Evolutionary conservation across 1,140 invertebrate species (phyloP).

Genomic region (Drosophila varians): DNA sequence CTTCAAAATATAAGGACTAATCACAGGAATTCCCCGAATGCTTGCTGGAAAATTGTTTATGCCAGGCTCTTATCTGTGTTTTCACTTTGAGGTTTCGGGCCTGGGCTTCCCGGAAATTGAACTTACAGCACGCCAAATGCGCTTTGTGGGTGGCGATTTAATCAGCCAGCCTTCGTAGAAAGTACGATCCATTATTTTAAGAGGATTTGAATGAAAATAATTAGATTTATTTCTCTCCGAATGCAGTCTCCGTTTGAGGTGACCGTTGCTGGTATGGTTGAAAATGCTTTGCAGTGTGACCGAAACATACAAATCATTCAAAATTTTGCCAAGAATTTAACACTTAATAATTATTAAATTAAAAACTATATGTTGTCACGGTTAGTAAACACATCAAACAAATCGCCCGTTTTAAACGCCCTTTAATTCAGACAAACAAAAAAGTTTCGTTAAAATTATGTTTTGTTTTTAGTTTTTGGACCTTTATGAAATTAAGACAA

Average conservation of each 20-base stretch:
- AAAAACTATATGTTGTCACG: background rate
- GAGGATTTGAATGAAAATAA: constrained; percentile 12
- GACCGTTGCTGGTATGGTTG: background rate
- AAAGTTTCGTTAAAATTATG: too few relatives aligned
- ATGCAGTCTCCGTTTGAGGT: constrained; percentile 9
- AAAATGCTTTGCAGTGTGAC: background rate
- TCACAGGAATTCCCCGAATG: constrained; percentile 21
- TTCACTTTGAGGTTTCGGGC: background rate
- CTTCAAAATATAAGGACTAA: constrained; percentile 42
- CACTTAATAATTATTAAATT: background rate
- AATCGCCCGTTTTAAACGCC: too few relatives aligned
- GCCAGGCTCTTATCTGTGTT: background rate
- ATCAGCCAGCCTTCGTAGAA: constrained; percentile 95
- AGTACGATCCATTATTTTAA: constrained; percentile 84
- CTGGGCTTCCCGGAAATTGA: background rate
- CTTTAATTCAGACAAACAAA: too few relatives aligned
- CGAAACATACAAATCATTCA: constrained; percentile 3
- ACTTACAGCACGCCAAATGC: constrained; percentile 94
- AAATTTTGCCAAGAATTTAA: background rate
- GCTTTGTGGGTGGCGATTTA: constrained; percentile 95
- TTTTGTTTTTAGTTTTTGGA: too few relatives aligned
- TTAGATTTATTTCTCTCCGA: constrained; percentile 32
- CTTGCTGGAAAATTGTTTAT: constrained; percentile 9
- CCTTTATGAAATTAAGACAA: too few relatives aligned
- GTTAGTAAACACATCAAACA: too few relatives aligned